These are phyloP conservation scores for Enteromius argenteus DNA, from an alignment of 2,797 vertebrate species.

Conservation along the genomic window DNA sequence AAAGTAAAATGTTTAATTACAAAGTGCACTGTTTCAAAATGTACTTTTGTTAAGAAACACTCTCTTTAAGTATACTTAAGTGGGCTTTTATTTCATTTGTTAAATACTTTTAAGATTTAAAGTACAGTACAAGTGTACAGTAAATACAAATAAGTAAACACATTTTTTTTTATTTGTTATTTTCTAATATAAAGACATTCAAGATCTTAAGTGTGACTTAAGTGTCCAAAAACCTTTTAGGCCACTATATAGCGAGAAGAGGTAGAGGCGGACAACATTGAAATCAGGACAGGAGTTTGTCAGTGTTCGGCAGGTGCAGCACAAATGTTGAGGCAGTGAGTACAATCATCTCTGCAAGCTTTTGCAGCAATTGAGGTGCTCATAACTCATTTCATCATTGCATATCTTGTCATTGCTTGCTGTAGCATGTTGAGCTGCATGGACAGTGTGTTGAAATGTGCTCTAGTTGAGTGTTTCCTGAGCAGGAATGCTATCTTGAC, in stretches of 20 bases:
- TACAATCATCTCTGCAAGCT: slow-evolving; percentile 36
- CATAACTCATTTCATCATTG: slow-evolving; percentile 11
- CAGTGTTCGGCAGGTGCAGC: slow-evolving; percentile 47
- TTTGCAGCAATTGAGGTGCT: slow-evolving; percentile 8
- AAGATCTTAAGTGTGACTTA: not conserved
- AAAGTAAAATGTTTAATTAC: not conserved
- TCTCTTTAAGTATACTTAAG: not conserved
- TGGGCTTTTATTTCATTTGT: not conserved
- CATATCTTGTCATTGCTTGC: slow-evolving; percentile 7
- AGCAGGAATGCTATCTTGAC: not conserved
- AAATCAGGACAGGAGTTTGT: slow-evolving; percentile 33
- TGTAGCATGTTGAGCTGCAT: slow-evolving; percentile 2
- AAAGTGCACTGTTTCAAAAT: not conserved
- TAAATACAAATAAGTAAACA: not conserved
- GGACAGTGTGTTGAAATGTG: not conserved
- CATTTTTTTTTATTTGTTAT: not conserved
- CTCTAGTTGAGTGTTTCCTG: not conserved
- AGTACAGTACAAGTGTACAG: not conserved
- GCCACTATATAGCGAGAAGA: not conserved
- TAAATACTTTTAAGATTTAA: not conserved
- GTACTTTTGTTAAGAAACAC: not conserved
- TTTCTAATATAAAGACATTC: slow-evolving; percentile 14
- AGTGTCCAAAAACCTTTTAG: not conserved
- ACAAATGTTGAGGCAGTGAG: slow-evolving; percentile 47
- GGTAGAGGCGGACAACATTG: not conserved